Conservation (phyloP, 2,888 invertebrate genomes). For the Lumbricus terrestris region DNA sequence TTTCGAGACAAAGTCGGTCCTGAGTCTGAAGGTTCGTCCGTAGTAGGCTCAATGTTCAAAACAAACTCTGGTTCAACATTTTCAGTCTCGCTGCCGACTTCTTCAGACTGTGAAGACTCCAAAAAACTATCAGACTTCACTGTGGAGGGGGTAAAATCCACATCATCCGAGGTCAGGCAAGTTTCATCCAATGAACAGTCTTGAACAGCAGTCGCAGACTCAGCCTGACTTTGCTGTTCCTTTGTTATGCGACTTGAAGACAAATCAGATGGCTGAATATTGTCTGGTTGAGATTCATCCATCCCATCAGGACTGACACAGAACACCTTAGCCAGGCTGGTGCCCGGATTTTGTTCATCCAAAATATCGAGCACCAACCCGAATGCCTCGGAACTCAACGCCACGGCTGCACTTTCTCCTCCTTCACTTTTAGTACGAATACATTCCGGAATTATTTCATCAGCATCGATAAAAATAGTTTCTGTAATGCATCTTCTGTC, state of each 20-base stretch:
- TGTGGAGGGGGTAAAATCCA: background rate
- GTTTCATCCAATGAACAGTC: background rate
- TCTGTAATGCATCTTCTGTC: background rate
- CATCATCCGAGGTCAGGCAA: background rate
- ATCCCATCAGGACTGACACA: background rate
- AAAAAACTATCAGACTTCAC: background rate
- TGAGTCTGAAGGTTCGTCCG: background rate
- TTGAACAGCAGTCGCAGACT: background rate
- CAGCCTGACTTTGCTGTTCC: background rate
- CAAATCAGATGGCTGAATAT: background rate
- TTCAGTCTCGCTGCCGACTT: background rate
- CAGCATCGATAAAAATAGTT: conserved; percentile 12
- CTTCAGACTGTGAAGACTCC: background rate
- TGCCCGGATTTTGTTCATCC: background rate
- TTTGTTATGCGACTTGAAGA: background rate
- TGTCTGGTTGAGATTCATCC: background rate
- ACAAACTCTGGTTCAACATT: conserved; percentile 3
- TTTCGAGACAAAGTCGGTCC: background rate
- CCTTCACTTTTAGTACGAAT: background rate
- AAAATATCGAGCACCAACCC: background rate
- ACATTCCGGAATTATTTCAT: background rate
- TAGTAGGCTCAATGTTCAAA: background rate
- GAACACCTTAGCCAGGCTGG: background rate
- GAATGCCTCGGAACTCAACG: background rate
- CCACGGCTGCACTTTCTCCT: background rate